Conservation (phyloP, 2,113 vertebrate species). For the Bucco capensis region DNA sequence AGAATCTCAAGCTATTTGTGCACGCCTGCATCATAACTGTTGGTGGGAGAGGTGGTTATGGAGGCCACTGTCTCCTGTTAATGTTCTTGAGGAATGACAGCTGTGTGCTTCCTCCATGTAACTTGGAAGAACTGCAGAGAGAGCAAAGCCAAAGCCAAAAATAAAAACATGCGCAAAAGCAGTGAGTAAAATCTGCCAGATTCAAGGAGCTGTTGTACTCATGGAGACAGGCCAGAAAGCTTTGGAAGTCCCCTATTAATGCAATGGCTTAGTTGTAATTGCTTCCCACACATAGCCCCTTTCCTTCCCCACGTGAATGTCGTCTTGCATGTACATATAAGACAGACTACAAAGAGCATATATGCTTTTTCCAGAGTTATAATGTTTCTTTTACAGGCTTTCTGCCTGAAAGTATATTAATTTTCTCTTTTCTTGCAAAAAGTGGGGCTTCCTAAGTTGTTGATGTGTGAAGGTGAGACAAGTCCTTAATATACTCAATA, state of each 20-base stretch:
- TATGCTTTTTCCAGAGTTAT: not conserved
- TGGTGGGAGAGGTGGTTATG: not conserved
- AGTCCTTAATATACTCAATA: not conserved
- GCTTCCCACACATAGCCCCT: not conserved
- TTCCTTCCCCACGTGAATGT: conserved; percentile 22
- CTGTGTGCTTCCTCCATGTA: conserved; percentile 42
- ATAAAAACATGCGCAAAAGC: conserved; percentile 38
- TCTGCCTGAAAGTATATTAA: not conserved
- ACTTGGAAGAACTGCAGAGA: conserved; percentile 30
- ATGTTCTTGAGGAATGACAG: not conserved
- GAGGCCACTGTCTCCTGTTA: not conserved
- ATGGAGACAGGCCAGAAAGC: conserved; percentile 7
- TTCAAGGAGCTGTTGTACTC: not conserved
- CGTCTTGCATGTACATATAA: not conserved
- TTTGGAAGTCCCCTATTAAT: conserved; percentile 24
- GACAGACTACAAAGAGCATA: not conserved
- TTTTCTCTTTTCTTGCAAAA: not conserved
- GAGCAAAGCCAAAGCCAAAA: conserved; percentile 27
- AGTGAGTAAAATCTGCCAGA: conserved; percentile 17
- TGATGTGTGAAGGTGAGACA: not conserved
- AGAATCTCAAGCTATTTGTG: not conserved
- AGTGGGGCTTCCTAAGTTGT: not conserved
- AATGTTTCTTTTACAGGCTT: not conserved
- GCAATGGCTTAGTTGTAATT: not conserved
- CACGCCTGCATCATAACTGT: not conserved